Evolutionary conservation across 53 echinoderm and acorn worm species (phyloP), one percentile per base, ranked within the genome.

Genomic region (Paelopatides confundens): DNA sequence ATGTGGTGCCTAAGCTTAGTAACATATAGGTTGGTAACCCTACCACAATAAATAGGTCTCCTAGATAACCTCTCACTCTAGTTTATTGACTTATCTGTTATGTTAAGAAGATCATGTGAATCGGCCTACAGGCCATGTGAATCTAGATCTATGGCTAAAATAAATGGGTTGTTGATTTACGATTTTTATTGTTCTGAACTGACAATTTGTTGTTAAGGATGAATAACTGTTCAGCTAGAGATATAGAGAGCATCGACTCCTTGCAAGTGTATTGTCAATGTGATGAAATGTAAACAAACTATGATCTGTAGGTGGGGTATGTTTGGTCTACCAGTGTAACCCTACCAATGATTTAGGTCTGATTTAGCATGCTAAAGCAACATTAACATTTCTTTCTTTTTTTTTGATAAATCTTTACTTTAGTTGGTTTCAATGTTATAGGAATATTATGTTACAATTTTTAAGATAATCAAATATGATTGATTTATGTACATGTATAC

Each of bases 161-260:
- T 43, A 43, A 58, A 1, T 5, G 58, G 58, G n/a, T 21, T 23
- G 3, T 6, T 58, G n/a, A 58, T 58, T 58, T 58, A 58, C 58
- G 58, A 58, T 21, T 23, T 5, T 58, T 3, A 58, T 58, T 21
- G 24, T 23, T 58, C 1, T 1, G 58, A 58, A 21, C 6, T 27
- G 39, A 23, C 74, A 74, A 21, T 28, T 31, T 67, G 67, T 74
- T 46, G 17, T 38, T 14, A n/a, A 21, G 40, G 46, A 74, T 12
- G 37, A 74, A 1, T 39, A 74, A 46, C n/a, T 27, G 9, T 21
- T 15, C 26, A 12, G 46, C n/a, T 21, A 74, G 28, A 1, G 26
- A 29, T 74, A 39, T 12, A 23, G 74, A 74, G 74, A 47, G 40
- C 47, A 39, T 46, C 39, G 74, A 74, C 74, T 74, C 29, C 58